Conservation (phyloP, 2,797 vertebrate species). For the Chelidonichthys spinosus region DNA sequence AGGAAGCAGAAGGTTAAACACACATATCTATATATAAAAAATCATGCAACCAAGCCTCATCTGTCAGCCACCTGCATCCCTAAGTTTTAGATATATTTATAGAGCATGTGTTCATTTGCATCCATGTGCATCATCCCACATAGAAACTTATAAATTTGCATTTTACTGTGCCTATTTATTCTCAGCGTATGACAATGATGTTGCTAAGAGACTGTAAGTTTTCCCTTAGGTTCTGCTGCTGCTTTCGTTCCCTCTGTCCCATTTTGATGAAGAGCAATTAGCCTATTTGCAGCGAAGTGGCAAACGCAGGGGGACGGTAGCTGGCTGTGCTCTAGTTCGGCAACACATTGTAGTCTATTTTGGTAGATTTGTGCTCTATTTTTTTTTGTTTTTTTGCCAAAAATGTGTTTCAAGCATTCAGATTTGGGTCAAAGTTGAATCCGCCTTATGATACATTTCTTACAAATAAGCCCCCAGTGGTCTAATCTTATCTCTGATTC, state of each 20-base stretch:
- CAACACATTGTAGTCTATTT: conserved; percentile 5
- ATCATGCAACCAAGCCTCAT: not conserved
- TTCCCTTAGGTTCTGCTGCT: conserved; percentile 5
- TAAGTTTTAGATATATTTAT: not conserved
- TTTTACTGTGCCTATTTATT: conserved; percentile 14
- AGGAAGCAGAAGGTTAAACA: no score
- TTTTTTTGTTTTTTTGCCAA: not conserved
- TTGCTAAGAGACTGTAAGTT: conserved; percentile 40
- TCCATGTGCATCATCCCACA: conserved; percentile 14
- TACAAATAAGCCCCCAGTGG: conserved; percentile 7
- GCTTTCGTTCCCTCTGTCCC: conserved; percentile 47
- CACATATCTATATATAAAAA: no score
- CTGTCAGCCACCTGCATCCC: conserved; percentile 5
- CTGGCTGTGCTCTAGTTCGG: conserved; percentile 56
- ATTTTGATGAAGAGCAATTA: conserved; percentile 76
- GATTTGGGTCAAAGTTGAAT: conserved; percentile 8
- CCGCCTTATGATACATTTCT: not conserved
- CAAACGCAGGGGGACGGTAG: conserved; percentile 36
- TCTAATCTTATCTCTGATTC: conserved; percentile 34
- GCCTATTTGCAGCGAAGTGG: conserved; percentile 65
- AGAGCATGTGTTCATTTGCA: not conserved
- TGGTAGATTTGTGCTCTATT: conserved; percentile 18
- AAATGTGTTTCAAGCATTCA: not conserved
- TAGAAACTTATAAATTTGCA: conserved; percentile 24
- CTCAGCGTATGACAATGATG: conserved; percentile 15